phyloP scores from a whole-genome alignment of 1,140 invertebrate genomes.

The Eupristina koningsbergeri region DNA sequence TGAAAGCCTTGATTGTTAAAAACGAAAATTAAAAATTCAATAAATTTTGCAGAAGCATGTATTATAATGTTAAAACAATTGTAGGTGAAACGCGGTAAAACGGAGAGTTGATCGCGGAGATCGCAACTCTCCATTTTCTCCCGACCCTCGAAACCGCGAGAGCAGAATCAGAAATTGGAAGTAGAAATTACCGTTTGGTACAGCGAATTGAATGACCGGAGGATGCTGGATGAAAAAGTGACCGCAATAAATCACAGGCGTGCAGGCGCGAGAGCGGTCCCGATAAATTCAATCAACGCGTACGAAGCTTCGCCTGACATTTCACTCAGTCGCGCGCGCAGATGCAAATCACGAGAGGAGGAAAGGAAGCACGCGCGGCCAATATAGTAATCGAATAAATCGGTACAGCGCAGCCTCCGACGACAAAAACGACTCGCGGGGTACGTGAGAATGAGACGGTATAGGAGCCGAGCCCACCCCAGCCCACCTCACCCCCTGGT shows the following conservation, averaged over 20 bases:
- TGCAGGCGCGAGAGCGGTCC: background rate
- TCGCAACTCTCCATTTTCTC: too few species aligned
- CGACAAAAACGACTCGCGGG: background rate
- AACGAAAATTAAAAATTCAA: too few species aligned
- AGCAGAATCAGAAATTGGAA: too few species aligned
- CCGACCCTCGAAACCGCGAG: too few species aligned
- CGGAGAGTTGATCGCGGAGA: too few species aligned
- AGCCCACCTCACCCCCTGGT: too few species aligned
- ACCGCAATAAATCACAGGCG: constrained; percentile 17
- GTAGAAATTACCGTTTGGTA: too few species aligned
- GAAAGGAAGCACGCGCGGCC: constrained; percentile 6
- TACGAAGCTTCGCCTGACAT: constrained; percentile 28
- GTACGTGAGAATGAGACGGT: constrained; percentile 14
- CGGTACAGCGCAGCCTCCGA: background rate
- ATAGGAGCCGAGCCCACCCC: background rate
- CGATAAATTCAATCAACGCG: constrained; percentile 40
- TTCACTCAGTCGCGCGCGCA: constrained; percentile 25
- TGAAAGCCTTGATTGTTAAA: too few species aligned
- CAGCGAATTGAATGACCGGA: background rate
- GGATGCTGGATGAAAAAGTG: background rate
- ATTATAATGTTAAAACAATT: background rate
- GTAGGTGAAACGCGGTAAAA: background rate
- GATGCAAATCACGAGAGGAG: constrained; percentile 11
- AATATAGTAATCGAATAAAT: constrained; percentile 25
- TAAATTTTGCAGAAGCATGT: background rate